phyloP scores from a whole-genome alignment of 2,797 vertebrate genomes.

The Leontopithecus rosalia region DNA sequence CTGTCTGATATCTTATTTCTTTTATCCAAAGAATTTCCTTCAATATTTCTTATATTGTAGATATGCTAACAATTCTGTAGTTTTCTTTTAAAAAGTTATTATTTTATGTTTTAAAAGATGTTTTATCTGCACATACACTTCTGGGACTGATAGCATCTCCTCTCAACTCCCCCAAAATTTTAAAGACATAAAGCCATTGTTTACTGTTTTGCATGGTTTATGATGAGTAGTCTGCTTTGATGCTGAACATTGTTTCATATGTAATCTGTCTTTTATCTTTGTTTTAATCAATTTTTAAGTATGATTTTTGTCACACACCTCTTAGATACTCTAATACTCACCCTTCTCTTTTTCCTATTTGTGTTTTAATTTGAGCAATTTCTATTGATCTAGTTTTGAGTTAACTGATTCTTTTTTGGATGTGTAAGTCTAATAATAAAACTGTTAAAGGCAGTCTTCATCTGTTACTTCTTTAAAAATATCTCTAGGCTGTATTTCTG shows the following conservation, averaged over 20 bases:
- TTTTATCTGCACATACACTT: neutral
- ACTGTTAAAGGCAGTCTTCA: neutral
- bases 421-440: neutral
- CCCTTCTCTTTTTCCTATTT: neutral
- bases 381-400: neutral
- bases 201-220: neutral
- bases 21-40: neutral
- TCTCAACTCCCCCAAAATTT: neutral
- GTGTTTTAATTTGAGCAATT: neutral
- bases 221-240: neutral
- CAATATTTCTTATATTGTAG: neutral
- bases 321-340: neutral
- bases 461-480: neutral
- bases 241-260: neutral
- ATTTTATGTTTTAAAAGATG: neutral
- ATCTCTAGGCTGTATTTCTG: neutral
- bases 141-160: neutral
- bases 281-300: neutral
- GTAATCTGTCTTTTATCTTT: neutral
- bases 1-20: neutral
- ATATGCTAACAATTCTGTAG: neutral
- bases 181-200: neutral
- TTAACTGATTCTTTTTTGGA: neutral
- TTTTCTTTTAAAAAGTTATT: neutral
- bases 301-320: neutral